Conservation (phyloP, 2,113 vertebrate species). For the Corythornis vintsioides region DNA sequence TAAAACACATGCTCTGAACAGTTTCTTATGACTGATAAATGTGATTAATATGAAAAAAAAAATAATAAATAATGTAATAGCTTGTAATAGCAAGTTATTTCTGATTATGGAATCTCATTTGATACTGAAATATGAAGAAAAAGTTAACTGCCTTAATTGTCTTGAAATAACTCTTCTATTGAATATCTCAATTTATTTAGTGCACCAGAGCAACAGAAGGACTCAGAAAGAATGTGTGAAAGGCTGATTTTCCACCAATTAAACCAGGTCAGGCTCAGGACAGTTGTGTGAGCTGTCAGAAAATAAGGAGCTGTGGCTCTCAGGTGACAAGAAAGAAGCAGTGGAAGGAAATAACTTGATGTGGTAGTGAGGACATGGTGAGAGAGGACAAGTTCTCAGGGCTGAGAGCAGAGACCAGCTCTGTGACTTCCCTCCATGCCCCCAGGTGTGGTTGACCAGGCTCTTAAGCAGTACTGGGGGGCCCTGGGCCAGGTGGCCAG, state of each 20-base stretch:
- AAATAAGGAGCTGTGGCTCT: not conserved
- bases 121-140: not conserved
- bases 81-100: not conserved
- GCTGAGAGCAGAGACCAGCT: rapidly evolving
- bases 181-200: not conserved
- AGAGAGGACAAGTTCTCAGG: not conserved
- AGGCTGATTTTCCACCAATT: not conserved
- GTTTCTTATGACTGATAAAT: not conserved
- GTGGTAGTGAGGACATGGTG: not conserved
- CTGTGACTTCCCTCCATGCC: rapidly evolving
- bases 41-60: not conserved
- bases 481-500: rapidly evolving
- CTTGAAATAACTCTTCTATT: not conserved
- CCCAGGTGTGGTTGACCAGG: not conserved
- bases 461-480: not conserved
- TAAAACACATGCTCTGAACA: not conserved
- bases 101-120: conserved; percentile 10
- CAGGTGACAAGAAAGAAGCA: not conserved
- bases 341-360: not conserved
- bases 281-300: not conserved
- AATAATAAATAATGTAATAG: not conserved
- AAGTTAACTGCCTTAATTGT: not conserved
- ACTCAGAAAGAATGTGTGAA: not conserved
- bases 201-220: not conserved
- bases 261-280: not conserved